Evolutionary conservation across 2,797 vertebrate species (phyloP).

Genomic region (Crenuchus spilurus): DNA sequence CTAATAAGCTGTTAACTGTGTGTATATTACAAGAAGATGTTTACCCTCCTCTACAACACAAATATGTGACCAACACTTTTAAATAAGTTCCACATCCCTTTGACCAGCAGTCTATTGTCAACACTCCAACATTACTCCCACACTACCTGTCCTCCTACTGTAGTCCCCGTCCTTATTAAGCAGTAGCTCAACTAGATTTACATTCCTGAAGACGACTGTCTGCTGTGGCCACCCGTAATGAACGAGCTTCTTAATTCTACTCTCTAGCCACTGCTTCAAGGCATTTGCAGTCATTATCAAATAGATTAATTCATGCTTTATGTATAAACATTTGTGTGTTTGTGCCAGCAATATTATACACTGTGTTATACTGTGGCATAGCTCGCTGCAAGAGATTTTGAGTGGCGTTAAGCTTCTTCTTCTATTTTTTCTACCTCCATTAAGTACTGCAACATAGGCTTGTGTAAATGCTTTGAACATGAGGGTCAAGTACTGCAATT

Average conservation of each 20-base stretch:
- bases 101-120: conserved; percentile 51
- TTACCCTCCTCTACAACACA: background rate
- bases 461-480: conserved; percentile 14
- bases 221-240: conserved; percentile 53
- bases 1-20: background rate
- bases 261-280: conserved; percentile 47
- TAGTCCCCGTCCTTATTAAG: conserved; percentile 63
- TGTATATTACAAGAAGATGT: background rate
- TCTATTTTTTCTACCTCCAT: background rate
- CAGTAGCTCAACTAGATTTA: conserved; percentile 76
- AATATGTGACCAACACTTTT: conserved; percentile 12
- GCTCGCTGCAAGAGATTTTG: background rate
- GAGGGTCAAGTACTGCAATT: conserved; percentile 11
- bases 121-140: conserved; percentile 54
- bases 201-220: conserved; percentile 53
- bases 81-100: conserved; percentile 24
- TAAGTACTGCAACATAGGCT: background rate
- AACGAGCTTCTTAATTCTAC: conserved; percentile 50
- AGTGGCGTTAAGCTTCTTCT: conserved; percentile 4
- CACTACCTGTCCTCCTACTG: conserved; percentile 68
- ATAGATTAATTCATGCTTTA: conserved; percentile 48
- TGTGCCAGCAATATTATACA: conserved; percentile 17
- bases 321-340: conserved; percentile 28
- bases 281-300: conserved; percentile 55
- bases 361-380: background rate